Evolutionary conservation across 2,888 invertebrate genomes (phyloP).

Genomic region (Brenthis daphne): DNA sequence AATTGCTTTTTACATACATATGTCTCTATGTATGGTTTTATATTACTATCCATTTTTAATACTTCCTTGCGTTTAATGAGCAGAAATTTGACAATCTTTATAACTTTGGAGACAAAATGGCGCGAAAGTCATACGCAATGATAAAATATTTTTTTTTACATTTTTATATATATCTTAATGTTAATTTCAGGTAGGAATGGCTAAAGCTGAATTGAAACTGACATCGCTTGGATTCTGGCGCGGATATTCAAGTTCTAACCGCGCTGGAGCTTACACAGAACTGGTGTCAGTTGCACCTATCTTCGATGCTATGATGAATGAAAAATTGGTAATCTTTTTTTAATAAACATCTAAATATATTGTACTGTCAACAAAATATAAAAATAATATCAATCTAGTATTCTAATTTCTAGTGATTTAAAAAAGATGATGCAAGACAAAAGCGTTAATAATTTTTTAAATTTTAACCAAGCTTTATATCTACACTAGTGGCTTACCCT

Average conservation of each 20-base stretch:
- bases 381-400: background rate
- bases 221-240: conserved; percentile 87
- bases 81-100: no score
- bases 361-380: background rate
- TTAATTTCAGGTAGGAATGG: conserved; percentile 79
- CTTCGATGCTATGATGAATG: conserved; percentile 89
- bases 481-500: no score
- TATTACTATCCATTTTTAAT: no score
- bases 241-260: conserved; percentile 90
- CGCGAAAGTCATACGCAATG: no score
- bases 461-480: no score
- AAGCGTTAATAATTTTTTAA: no score
- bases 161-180: background rate
- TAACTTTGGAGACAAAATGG: no score
- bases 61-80: no score
- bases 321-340: conserved; percentile 79
- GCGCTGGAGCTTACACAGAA: conserved; percentile 90
- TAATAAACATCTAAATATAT: background rate
- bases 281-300: conserved; percentile 88
- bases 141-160: background rate
- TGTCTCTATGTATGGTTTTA: background rate
- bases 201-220: conserved; percentile 83
- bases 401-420: no score
- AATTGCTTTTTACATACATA: background rate
- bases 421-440: no score